Evolutionary conservation across 64 coral and sea anemone species (phyloP), one percentile per base, ranked within the genome.

Genomic region (Montipora capricornis): DNA sequence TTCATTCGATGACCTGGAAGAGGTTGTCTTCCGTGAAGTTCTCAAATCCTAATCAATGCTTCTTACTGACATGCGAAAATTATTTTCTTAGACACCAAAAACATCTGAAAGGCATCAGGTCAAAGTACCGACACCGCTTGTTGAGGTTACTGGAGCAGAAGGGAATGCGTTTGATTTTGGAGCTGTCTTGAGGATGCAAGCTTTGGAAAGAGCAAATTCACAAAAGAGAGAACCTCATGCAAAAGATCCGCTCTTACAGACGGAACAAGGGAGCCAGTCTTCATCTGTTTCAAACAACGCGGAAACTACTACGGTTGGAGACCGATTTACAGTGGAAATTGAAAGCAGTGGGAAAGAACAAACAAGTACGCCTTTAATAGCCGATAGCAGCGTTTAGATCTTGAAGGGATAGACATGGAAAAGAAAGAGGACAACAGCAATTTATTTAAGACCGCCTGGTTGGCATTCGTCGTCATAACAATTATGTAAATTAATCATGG

Each of bases 141-240:
- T 64, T 17, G 62, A 70, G 9, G 60, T 14, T 50, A 68, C 44
- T 4, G 62, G 37, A 73, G 44, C 82, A 86, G n/a, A 62, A 48
- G 37, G 64, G 16, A 24, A 8, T 46, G 19, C 64, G 20, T 86
- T 86, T 50, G 82, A 86, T 22, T 86, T 86, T 24, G 82, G 82
- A 86, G 82, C 82, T 73, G 82, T 86, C 17, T 71, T 86, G 45
- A 70, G 19, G 7, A 86, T 86, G 82, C 82, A 86, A 7, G 62
- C 82, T 8, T 48, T 49, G 62, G 82, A 86, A 6, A 86, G 45
- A 44, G 82, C 64, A 11, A 68, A 71, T 20, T 17, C 47, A 7
- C 45, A 86, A 46, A 17, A 7, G 47, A 86, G n/a, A 10, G 82
- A 46, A 71, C 62, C 64, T 8, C 66, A 51, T 4, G 82, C 19